Evolutionary conservation across 2,888 invertebrate genomes (phyloP), one percentile per base, ranked within the genome.

Genomic region (Idaea straminata): DNA sequence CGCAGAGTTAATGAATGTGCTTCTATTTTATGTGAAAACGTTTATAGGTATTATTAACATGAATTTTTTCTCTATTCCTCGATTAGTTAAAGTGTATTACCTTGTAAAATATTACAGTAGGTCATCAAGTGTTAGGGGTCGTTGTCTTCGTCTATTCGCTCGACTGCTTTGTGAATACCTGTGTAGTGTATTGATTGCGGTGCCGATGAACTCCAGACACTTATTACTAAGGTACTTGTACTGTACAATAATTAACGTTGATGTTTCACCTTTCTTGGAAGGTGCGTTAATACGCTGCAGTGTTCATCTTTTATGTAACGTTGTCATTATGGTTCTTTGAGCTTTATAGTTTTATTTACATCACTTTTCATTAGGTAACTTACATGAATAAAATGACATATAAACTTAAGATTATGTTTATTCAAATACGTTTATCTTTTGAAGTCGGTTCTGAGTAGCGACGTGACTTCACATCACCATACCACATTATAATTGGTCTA

Each of bases 171-270:
- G 15, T 59, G 15, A 71, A 76, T 78, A 75, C 74, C 65, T 68
- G n/a, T 34, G 78, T 90, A 66, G n/a, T 34, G 78, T 90, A 91
- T 91, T 83, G 90, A 91, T 91, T 89, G 81, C 81, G 82, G 82
- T 82, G 83, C 74, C 82, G 78, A 76, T 76, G 80, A 83, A 82
- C 83, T 76, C 67, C 57, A 15, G 66, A 65, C 67, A 74, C 70
- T 66, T 47, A 47, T 47, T 6, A 47, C 47, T 47, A 7, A 13
- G 13, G 47, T 13, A 47, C 47, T 47, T 4, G 7, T 69, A 71
- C 66, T 4, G 7, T 69, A 72, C 66, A 67, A 70, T 72, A 66
- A 69, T 68, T 67, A 71, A 62, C 59, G 60, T 38, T 59, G 62
- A 65, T 65, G 61, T 66, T 71, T 69, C 65, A 67, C 70, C 64